A percentile compares a stretch with the other conserved stretches of the same genome.
Evolutionary conservation across 1,140 invertebrate species (phyloP).

Genomic region (Pogonognathellus flavescens): DNA sequence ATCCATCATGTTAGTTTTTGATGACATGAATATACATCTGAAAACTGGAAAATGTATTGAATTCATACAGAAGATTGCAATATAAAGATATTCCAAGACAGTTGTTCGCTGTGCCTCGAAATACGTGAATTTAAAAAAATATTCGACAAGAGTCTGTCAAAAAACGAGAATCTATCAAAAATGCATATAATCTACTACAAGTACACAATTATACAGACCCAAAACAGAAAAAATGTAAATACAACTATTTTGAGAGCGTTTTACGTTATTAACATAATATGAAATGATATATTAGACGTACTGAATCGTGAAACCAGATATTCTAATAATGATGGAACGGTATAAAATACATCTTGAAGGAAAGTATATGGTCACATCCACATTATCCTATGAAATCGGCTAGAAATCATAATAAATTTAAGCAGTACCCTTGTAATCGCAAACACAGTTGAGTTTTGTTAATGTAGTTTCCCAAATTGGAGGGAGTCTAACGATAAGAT

Average conservation of each 20-base stretch:
- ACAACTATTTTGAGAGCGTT: conserved; percentile 28
- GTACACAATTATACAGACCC: background rate
- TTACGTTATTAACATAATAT: conserved; percentile 23
- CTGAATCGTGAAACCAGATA: background rate
- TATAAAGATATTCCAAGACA: no score
- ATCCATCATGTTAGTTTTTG: no score
- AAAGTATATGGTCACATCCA: conserved; percentile 13
- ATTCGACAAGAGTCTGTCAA: background rate
- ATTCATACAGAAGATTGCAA: no score
- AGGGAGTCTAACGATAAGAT: background rate
- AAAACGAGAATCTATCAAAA: conserved; percentile 14
- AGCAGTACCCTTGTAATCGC: no score
- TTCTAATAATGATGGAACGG: background rate
- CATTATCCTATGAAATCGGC: no score
- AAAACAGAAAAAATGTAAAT: background rate
- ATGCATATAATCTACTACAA: background rate
- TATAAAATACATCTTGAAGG: background rate
- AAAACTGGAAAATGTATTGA: no score
- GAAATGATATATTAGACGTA: background rate
- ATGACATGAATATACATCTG: no score
- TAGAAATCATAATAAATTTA: no score
- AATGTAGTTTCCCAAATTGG: no score
- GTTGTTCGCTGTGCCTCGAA: conserved; percentile 27
- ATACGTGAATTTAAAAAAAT: background rate
- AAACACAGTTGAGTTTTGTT: no score